These are phyloP conservation scores for Camponotus vicinus DNA, from an alignment of 1,140 invertebrate genomes.

Conservation along the genomic window DNA sequence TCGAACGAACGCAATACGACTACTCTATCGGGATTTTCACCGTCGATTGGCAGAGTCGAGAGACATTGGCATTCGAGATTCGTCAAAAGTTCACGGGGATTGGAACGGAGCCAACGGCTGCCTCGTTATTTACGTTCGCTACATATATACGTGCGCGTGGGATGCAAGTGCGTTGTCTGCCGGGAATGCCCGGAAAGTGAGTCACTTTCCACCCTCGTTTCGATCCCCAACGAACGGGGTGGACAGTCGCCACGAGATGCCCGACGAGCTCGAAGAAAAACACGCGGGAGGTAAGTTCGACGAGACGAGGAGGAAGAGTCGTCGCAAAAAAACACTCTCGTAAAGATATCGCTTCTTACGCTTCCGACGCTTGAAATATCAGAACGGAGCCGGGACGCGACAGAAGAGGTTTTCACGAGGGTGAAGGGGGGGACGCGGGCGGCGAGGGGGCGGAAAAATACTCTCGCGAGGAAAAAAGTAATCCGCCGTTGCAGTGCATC, in stretches of 20 bases:
- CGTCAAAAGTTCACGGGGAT: conserved; percentile 51
- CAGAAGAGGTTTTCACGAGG: conserved; percentile 4
- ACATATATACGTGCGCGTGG: not conserved
- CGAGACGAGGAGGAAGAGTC: conserved; percentile 32
- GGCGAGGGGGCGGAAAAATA: conserved; percentile 55
- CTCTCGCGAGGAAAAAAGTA: conserved; percentile 49
- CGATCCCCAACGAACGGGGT: conserved; percentile 57
- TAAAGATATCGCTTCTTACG: conserved; percentile 73
- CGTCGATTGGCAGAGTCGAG: conserved; percentile 20
- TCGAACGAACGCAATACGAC: conserved; percentile 1
- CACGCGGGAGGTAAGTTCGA: conserved; percentile 57
- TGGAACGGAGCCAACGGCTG: conserved; percentile 29
- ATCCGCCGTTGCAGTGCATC: conserved; percentile 56
- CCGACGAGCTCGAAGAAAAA: conserved; percentile 65
- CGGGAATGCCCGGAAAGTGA: conserved; percentile 66
- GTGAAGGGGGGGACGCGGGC: not conserved
- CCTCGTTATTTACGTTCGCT: not conserved
- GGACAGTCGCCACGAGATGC: conserved; percentile 36
- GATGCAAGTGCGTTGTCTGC: conserved; percentile 64
- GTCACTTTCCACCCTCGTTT: conserved; percentile 72
- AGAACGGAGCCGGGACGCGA: conserved; percentile 22
- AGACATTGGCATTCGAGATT: conserved; percentile 50
- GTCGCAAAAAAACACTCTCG: conserved; percentile 57
- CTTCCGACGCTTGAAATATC: conserved; percentile 68
- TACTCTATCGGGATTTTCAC: conserved; percentile 39